Base-by-base conservation (phyloP, 35 echinoderm and acorn worm genomes). In the Lytechinus pictus region DNA sequence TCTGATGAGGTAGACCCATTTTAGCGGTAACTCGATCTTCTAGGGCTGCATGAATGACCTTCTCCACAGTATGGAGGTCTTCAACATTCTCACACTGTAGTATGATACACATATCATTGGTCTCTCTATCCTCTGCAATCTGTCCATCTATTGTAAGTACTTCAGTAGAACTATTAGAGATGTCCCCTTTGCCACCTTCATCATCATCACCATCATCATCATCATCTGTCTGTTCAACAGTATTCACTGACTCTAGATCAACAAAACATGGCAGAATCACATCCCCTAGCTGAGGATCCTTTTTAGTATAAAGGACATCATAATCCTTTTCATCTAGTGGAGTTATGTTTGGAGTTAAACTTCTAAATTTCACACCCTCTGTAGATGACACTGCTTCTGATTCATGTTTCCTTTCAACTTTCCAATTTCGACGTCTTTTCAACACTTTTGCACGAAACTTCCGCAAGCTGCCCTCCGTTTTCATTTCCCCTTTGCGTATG, bases 391-490 rank as follows among this genome's bases (percentile, higher is more conserved):
- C 1, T 5, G 66, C 66, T 24, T 19, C 66, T 24, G 19, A 24
- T 79, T 90, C 88, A 8, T 54, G 9, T 28, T 54, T 90, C 5
- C 2, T 54, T 14, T 12, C 27, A n/a, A 1, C 52, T 90, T 54
- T 90, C 88, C 33, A 27, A 90, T 52, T 90, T 54, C 54, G 4
- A 54, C 24, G 53, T 57, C 52, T 93, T 57, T 55, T 93, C 14
- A 93, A 5, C 53, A 93, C 92, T 54, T 28, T 57, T 27, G 92
- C 92, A 27, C 56, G 92, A 57, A 93, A 93, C 53, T 57, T 93
- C 52, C 92, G 52, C 11, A 93, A 56, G 92, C 92, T 96, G 28
- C 27, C 95, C 61, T 86, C 86, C 6, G 96, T 95, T 58, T 95
- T 94, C 51, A 60, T 57, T 54, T 97, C 58, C 6, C 93, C 53